phyloP scores from a whole-genome alignment of 1,140 invertebrate genomes.

The Ganaspis sp. region DNA sequence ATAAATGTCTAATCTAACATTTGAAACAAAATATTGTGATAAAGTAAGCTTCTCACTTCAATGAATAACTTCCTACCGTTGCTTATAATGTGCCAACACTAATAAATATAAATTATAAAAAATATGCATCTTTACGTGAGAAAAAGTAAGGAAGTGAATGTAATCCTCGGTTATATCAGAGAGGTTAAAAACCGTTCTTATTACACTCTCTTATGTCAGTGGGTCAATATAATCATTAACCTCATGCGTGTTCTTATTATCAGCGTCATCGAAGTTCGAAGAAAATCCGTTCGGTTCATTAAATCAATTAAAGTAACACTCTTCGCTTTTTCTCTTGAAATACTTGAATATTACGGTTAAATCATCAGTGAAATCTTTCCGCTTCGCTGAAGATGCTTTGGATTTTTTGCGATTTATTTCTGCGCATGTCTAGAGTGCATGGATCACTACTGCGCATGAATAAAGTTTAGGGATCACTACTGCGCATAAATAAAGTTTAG shows the following conservation, averaged over 20 bases:
- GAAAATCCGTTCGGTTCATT: not conserved
- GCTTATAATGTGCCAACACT: not conserved
- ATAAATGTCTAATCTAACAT: not conserved
- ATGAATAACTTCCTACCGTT: not conserved
- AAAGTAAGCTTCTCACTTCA: not conserved
- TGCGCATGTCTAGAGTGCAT: too few relatives aligned
- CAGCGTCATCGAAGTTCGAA: not conserved
- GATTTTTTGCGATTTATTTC: too few relatives aligned
- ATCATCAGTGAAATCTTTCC: too few relatives aligned
- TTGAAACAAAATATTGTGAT: not conserved
- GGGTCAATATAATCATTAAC: not conserved
- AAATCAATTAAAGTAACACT: not conserved
- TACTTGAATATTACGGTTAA: too few relatives aligned
- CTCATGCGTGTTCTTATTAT: not conserved
- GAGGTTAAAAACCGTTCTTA: not conserved
- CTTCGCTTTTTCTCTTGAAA: too few relatives aligned
- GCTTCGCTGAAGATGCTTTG: too few relatives aligned
- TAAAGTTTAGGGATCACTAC: too few relatives aligned
- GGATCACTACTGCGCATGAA: too few relatives aligned
- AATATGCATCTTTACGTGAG: not conserved
- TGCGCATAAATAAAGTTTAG: too few relatives aligned
- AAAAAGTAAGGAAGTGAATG: conserved; percentile 7
- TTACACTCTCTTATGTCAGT: not conserved
- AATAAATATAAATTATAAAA: not conserved
- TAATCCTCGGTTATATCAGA: not conserved